Base-by-base conservation (phyloP, 2,888 invertebrate genomes). In the Archips xylosteana region DNA sequence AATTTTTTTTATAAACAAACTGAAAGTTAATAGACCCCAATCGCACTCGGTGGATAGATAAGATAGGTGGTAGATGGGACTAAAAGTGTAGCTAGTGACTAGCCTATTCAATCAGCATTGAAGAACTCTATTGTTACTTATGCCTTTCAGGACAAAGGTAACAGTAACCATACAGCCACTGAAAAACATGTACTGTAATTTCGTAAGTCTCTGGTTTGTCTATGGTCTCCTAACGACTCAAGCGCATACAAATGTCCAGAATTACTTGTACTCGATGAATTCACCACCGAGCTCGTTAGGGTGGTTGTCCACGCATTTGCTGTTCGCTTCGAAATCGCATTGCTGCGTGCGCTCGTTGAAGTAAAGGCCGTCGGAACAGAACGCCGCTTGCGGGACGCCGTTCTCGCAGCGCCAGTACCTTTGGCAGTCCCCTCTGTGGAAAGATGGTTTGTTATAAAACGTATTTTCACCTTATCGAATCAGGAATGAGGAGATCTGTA, bases 241-340 rank as follows among this genome's bases (percentile, higher is more conserved):
- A 62, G 42, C 36, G 62, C 36, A 34, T 12, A 13, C n/a, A 8
- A 23, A 51, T 45, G 13, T 82, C n/a, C 45, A 23, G 32, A 12
- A 57, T 32, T 86, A 83, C 70, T 90, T 83, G 76, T 88, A 88
- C 39, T 85, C 81, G n/a, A 93, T 87, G 78, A 88, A 94, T 70
- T 93, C 94, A 9, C 86, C 89, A 4, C 86, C 76, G 0, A 94
- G 74, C 51, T 94, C 94, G 54, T 90, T 88, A 3, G 84, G 84
- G 0, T 83, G 78, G 3, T 81, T 73, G 0, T 83, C 80, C 0
- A 70, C 23, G 70, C 94, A 94, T 3, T 83, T 85, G 0, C 85
- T 87, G 70, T 94, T 94, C 1, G 89, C 91, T 72, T 93, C 94
- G 78, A 88, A 90, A 81, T 94, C 94, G 71, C 94, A 94, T 75